Conservation (phyloP, 2,113 vertebrate species). For the Gambusia holbrooki region DNA sequence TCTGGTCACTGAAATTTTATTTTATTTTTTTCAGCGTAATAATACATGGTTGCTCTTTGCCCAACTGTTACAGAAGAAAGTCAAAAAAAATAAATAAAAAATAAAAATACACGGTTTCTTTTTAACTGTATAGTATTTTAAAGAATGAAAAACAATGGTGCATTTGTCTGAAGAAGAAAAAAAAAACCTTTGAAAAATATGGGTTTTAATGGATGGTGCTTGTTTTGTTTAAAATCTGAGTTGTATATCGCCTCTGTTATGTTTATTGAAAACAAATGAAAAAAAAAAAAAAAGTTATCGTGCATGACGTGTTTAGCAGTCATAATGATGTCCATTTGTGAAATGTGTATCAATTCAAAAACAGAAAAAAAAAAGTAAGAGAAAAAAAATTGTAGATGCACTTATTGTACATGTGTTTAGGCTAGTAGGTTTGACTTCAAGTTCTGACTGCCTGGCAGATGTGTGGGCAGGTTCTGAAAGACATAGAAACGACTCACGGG, state of each 20-base stretch:
- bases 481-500: constrained; percentile 82
- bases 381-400: constrained; percentile 88
- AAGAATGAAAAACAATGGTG: constrained; percentile 82
- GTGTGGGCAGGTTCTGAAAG: constrained; percentile 80
- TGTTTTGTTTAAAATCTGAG: constrained; percentile 88
- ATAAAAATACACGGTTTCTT: constrained; percentile 75
- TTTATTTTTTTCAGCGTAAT: constrained; percentile 67
- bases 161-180: constrained; percentile 85
- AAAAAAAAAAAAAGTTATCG: constrained; percentile 79
- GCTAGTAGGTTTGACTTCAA: constrained; percentile 86
- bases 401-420: constrained; percentile 94
- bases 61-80: constrained; percentile 83
- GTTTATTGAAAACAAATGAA: constrained; percentile 88
- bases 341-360: constrained; percentile 87
- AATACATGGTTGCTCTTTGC: constrained; percentile 73
- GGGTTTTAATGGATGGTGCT: constrained; percentile 91
- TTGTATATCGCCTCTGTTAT: constrained; percentile 97
- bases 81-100: constrained; percentile 58
- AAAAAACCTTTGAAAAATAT: constrained; percentile 88
- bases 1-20: constrained; percentile 72
- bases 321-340: constrained; percentile 97
- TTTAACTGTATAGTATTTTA: constrained; percentile 89
- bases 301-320: constrained; percentile 98
- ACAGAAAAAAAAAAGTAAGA: constrained; percentile 54
- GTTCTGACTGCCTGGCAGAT: constrained; percentile 83